Percentiles rank a stretch among this genome's conserved stretches.
Evolutionary conservation across 2,113 vertebrate species (phyloP).

Genomic region (Misgurnus mizolepis): DNA sequence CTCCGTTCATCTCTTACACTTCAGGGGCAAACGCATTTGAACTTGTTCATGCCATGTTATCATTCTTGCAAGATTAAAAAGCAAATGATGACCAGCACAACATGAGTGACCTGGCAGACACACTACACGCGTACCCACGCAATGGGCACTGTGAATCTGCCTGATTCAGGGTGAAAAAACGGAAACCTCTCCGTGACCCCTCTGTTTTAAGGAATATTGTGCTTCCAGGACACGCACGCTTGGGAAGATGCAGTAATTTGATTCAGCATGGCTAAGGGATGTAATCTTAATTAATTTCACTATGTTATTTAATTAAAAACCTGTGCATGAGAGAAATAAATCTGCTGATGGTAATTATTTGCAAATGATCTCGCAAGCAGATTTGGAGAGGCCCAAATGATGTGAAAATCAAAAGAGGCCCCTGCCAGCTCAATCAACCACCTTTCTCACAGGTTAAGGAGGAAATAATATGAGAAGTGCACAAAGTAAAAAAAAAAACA

Average conservation of each 20-base stretch:
- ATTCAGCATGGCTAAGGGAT: conserved; percentile 63
- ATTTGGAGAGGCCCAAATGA: conserved; percentile 52
- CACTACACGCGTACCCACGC: neutral
- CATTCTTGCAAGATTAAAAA: conserved; percentile 49
- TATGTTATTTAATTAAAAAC: conserved; percentile 75
- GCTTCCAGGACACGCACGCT: conserved; percentile 59
- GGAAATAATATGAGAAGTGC: neutral
- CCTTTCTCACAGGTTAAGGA: conserved; percentile 37
- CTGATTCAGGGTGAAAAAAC: conserved; percentile 48
- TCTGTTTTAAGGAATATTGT: conserved; percentile 51
- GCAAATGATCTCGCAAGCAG: conserved; percentile 60
- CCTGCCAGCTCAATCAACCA: conserved; percentile 21
- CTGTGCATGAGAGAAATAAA: conserved; percentile 64
- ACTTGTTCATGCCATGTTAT: conserved; percentile 43
- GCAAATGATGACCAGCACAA: conserved; percentile 42
- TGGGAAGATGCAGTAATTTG: conserved; percentile 65
- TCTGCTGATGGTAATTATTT: conserved; percentile 66
- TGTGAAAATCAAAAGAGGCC: conserved; percentile 46
- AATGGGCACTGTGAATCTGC: conserved; percentile 33
- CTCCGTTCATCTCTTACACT: neutral
- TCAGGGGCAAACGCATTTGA: conserved; percentile 24
- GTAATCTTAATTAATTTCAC: conserved; percentile 71
- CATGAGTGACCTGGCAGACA: conserved; percentile 47
- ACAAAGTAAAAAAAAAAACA: too few relatives aligned
- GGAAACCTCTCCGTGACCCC: conserved; percentile 51